Percentiles rank a stretch among this genome's conserved stretches.
Evolutionary conservation across 2,113 vertebrate species (phyloP).

Genomic region (Pygoscelis adeliae): DNA sequence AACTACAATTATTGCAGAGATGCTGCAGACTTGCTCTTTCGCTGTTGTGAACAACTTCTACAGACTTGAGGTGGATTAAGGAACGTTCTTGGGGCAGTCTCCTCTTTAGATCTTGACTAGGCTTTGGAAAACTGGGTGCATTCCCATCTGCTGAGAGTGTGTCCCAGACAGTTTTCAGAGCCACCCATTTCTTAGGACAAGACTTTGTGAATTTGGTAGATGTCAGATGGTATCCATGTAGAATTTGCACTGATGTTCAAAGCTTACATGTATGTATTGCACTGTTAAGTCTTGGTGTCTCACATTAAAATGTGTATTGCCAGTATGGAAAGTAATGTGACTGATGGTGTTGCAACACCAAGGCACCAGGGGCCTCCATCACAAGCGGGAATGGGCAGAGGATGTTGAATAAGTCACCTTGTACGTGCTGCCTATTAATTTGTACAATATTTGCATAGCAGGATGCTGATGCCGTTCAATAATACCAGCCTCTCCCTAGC

Average conservation of each 20-base stretch:
- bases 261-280: background rate
- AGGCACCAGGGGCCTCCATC: background rate
- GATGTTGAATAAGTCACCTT: background rate
- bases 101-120: background rate
- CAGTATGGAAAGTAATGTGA: background rate
- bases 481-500: background rate
- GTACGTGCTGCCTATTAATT: background rate
- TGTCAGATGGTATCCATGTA: background rate
- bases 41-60: background rate
- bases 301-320: background rate
- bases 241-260: background rate
- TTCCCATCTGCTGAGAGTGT: background rate
- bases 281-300: background rate
- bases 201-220: background rate
- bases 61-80: background rate
- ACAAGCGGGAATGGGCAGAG: background rate
- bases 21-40: background rate
- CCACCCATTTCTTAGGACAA: background rate
- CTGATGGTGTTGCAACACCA: background rate
- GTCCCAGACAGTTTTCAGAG: background rate
- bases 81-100: background rate
- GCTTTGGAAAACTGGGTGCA: background rate
- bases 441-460: background rate
- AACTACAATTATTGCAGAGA: background rate
- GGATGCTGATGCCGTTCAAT: background rate